Conservation (phyloP, 2,113 vertebrate species). For the Maccullochella peelii region DNA sequence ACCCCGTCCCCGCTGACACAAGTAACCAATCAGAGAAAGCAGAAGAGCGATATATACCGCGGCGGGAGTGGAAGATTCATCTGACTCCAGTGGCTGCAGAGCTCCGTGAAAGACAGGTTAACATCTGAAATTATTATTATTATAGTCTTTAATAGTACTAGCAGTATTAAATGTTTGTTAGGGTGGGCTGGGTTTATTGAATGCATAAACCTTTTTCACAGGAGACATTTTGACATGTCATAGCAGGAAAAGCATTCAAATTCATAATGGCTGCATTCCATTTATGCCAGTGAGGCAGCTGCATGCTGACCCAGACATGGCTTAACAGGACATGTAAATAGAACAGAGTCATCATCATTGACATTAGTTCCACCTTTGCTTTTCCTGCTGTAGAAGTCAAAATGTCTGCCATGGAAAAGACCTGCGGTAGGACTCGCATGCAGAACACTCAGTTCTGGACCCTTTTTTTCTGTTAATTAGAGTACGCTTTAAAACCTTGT, state of each 20-base stretch:
- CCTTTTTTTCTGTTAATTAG: background rate
- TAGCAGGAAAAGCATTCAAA: background rate
- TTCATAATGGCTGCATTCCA: background rate
- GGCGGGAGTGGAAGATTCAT: conserved; percentile 92
- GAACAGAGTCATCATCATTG: background rate
- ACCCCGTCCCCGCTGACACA: conserved; percentile 67
- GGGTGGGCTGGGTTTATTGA: background rate
- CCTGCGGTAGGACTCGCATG: background rate
- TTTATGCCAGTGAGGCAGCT: background rate
- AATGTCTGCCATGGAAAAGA: background rate
- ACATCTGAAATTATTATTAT: background rate
- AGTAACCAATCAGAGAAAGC: conserved; percentile 82
- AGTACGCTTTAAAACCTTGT: no score
- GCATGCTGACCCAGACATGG: background rate
- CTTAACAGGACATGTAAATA: background rate
- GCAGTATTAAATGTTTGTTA: background rate
- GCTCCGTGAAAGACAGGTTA: conserved; percentile 81
- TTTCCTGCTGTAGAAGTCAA: background rate
- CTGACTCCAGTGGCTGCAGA: conserved; percentile 84
- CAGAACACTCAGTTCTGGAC: no score
- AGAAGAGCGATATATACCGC: conserved; percentile 89
- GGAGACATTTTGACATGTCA: background rate
- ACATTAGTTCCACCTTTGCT: background rate
- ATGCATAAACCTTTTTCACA: background rate
- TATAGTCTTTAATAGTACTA: background rate